These are phyloP conservation scores for Keiferia lycopersicella DNA, from an alignment of 2,888 invertebrate species.

Conservation along the genomic window DNA sequence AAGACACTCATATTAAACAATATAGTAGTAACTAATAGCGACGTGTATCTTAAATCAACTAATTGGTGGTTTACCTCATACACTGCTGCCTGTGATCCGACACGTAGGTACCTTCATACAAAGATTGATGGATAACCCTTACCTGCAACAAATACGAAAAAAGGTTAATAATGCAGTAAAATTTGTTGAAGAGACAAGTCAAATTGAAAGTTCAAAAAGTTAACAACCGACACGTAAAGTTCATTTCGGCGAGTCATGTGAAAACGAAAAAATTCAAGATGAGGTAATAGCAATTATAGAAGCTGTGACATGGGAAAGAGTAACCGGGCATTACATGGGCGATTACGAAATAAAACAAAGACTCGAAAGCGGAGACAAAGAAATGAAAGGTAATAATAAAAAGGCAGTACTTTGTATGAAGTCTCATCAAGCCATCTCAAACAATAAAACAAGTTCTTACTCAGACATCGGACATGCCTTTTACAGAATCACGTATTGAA, in stretches of 20 bases:
- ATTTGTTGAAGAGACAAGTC: conserved; percentile 9
- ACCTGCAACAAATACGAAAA: conserved; percentile 67
- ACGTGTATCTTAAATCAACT: conserved; percentile 75
- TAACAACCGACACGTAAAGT: conserved; percentile 53
- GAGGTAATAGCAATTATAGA: conserved; percentile 62
- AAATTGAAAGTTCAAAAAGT: conserved; percentile 53
- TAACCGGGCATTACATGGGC: conserved; percentile 59
- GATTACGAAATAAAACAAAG: conserved; percentile 73
- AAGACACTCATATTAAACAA: conserved; percentile 78
- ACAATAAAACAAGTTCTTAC: conserved; percentile 32
- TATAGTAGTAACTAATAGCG: conserved; percentile 72
- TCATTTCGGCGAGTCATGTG: conserved; percentile 43
- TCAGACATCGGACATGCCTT: conserved; percentile 30
- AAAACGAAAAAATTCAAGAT: conserved; percentile 55
- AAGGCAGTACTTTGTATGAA: conserved; percentile 43
- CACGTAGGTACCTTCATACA: neutral
- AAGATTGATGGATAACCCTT: conserved; percentile 44
- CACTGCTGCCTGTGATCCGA: conserved; percentile 36
- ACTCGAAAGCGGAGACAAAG: conserved; percentile 68
- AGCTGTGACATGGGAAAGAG: conserved; percentile 62
- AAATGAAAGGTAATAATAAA: conserved; percentile 66
- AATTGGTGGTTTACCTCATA: conserved; percentile 76
- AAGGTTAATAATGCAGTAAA: conserved; percentile 34
- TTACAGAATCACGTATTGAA: conserved; percentile 41
- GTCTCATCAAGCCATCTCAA: conserved; percentile 41